These are phyloP conservation scores for Physella acuta DNA, from an alignment of 1,140 invertebrate species.

Conservation along the genomic window DNA sequence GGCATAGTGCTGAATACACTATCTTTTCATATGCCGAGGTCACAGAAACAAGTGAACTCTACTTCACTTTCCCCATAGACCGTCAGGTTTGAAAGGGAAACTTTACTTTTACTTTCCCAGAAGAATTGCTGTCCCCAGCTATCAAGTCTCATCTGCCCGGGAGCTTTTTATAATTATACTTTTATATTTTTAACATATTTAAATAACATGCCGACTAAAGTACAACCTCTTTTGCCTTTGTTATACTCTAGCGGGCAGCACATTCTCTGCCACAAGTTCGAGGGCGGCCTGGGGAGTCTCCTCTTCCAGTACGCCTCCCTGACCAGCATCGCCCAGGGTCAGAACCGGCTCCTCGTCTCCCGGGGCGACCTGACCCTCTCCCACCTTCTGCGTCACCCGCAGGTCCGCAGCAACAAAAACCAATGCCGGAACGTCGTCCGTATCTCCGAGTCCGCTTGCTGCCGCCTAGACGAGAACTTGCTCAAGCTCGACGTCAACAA, in stretches of 20 bases:
- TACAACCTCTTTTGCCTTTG: not conserved
- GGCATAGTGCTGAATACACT: too few relatives aligned
- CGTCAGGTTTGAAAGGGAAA: too few relatives aligned
- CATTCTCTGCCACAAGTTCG: constrained; percentile 30
- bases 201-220: too few relatives aligned
- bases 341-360: constrained; percentile 30
- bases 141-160: too few relatives aligned
- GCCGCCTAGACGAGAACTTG: constrained; percentile 32
- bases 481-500: constrained; percentile 23
- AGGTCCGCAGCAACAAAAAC: not conserved
- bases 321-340: constrained; percentile 28
- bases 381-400: constrained; percentile 22
- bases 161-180: too few relatives aligned
- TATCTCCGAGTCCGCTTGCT: constrained; percentile 14
- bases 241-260: constrained; percentile 12
- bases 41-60: too few relatives aligned
- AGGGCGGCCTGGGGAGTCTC: constrained; percentile 40
- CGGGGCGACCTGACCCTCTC: constrained; percentile 16
- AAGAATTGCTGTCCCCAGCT: too few relatives aligned
- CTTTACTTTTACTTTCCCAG: too few relatives aligned
- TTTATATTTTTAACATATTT: too few relatives aligned
- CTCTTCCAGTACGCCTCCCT: constrained; percentile 45
- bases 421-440: constrained; percentile 4
- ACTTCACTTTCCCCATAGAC: too few relatives aligned
- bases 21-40: too few relatives aligned